Evolutionary conservation across 2,797 vertebrate genomes (phyloP).

Genomic region (Phalloptychus januarius): DNA sequence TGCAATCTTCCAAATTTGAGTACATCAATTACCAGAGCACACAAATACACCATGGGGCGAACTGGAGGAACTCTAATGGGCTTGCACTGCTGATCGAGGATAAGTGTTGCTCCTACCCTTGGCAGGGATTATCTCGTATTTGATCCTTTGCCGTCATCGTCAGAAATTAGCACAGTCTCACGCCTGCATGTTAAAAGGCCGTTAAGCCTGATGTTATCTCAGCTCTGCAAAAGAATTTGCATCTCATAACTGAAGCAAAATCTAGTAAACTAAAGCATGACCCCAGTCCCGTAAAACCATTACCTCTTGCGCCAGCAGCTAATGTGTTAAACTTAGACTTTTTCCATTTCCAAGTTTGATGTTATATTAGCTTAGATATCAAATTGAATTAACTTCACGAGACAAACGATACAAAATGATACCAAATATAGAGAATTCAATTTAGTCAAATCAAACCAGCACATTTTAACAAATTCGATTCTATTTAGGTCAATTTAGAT

Average conservation of each 20-base stretch:
- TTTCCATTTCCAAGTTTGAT: conserved; percentile 26
- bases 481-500: neutral
- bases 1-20: conserved; percentile 47
- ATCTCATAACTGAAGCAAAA: conserved; percentile 29
- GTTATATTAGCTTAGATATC: neutral
- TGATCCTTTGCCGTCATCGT: conserved; percentile 60
- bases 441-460: neutral
- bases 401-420: neutral
- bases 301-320: conserved; percentile 27
- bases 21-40: conserved; percentile 17
- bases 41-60: conserved; percentile 41
- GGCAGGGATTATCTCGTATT: conserved; percentile 67
- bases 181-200: conserved; percentile 38
- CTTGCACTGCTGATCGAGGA: conserved; percentile 55
- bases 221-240: conserved; percentile 33
- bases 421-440: neutral
- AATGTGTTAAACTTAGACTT: conserved; percentile 33
- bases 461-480: neutral
- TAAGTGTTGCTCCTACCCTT: conserved; percentile 50
- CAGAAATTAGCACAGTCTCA: conserved; percentile 57
- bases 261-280: conserved; percentile 47
- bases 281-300: conserved; percentile 35
- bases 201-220: conserved; percentile 22
- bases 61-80: conserved; percentile 56
- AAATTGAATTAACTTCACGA: neutral